Percentiles rank a stretch among this genome's conserved stretches.
Evolutionary conservation across 2,113 vertebrate genomes (phyloP).

Genomic region (Anolis sagrei): DNA sequence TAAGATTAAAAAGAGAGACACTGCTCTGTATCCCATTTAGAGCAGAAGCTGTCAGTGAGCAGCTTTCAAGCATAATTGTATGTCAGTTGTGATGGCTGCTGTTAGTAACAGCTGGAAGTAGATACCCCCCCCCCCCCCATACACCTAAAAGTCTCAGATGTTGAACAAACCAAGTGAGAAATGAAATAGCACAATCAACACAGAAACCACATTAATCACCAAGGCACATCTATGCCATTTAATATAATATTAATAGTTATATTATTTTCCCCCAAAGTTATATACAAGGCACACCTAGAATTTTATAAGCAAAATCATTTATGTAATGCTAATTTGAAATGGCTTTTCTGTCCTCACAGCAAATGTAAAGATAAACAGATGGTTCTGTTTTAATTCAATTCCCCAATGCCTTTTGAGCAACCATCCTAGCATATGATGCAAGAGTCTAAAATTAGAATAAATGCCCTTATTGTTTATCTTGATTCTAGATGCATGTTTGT

Average conservation of each 20-base stretch:
- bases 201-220: constrained; percentile 5
- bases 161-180: constrained; percentile 39
- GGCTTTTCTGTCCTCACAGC: constrained; percentile 40
- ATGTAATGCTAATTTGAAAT: constrained; percentile 44
- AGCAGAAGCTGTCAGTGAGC: constrained; percentile 46
- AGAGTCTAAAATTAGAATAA: constrained; percentile 35
- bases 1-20: not conserved
- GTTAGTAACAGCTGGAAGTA: constrained; percentile 33
- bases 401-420: constrained; percentile 50
- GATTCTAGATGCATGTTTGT: constrained; percentile 11
- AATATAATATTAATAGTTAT: not conserved
- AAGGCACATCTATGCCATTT: not conserved
- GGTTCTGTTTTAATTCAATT: constrained; percentile 66
- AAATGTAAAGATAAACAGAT: constrained; percentile 63
- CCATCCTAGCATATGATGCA: constrained; percentile 33
- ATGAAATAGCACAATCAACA: constrained; percentile 36
- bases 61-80: constrained; percentile 30
- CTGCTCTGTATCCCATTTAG: not conserved
- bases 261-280: constrained; percentile 8
- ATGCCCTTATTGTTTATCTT: constrained; percentile 32
- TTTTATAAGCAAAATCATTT: constrained; percentile 48
- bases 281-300: constrained; percentile 11
- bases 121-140: constrained; percentile 6
- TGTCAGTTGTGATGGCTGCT: constrained; percentile 38
- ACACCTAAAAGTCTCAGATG: constrained; percentile 20